Evolutionary conservation across 2,888 invertebrate species (phyloP).

Genomic region (Aspidiotus destructor): DNA sequence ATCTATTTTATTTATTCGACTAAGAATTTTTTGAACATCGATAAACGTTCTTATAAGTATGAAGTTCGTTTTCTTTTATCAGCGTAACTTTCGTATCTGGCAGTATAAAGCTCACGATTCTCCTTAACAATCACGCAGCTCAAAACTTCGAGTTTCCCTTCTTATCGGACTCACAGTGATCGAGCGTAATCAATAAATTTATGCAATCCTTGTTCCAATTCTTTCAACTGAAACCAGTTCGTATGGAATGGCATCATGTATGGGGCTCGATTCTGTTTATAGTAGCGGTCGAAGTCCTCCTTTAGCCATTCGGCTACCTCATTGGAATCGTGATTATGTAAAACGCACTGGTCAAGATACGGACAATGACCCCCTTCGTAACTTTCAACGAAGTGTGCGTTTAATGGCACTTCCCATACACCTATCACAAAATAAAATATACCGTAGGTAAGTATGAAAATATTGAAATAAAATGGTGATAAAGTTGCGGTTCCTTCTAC

Average conservation of each 20-base stretch:
- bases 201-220: slow-evolving; percentile 67
- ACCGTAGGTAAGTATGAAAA: too few species aligned
- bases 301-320: slow-evolving; percentile 79
- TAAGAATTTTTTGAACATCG: too few species aligned
- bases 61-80: too few species aligned
- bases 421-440: slow-evolving; percentile 45
- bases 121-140: too few species aligned
- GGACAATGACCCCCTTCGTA: slow-evolving; percentile 88
- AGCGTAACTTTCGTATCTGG: too few species aligned
- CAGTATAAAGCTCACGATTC: not conserved
- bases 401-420: slow-evolving; percentile 86
- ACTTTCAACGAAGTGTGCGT: slow-evolving; percentile 76
- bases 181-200: slow-evolving; percentile 77
- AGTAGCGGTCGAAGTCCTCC: slow-evolving; percentile 62
- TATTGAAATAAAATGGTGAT: too few species aligned
- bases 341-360: slow-evolving; percentile 81
- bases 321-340: slow-evolving; percentile 72
- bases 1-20: too few species aligned
- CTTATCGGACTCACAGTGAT: slow-evolving; percentile 50
- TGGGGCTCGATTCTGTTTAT: slow-evolving; percentile 67
- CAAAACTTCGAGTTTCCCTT: not conserved
- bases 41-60: too few species aligned
- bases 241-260: slow-evolving; percentile 96
- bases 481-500: slow-evolving; percentile 14
- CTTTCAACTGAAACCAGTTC: slow-evolving; percentile 89